Evolutionary conservation across 2,797 vertebrate species (phyloP).

Genomic region (Lates japonicus): DNA sequence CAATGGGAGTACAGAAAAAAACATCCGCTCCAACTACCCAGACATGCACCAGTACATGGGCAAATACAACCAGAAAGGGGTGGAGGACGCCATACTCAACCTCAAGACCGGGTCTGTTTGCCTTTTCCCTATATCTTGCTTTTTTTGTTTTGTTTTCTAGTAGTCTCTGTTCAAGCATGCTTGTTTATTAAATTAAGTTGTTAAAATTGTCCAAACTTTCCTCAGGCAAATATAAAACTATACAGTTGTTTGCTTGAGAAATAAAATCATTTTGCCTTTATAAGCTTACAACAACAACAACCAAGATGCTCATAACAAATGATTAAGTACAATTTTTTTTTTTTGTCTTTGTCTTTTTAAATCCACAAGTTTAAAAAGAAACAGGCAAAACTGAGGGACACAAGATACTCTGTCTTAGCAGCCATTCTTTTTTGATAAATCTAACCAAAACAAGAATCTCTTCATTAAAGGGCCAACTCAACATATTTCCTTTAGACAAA

Average conservation of each 20-base stretch:
- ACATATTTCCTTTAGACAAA: not conserved
- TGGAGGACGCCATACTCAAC: slow-evolving; percentile 94
- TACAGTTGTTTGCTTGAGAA: not conserved
- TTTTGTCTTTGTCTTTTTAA: too few species aligned
- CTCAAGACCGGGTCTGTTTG: slow-evolving; percentile 93
- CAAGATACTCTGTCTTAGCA: not conserved
- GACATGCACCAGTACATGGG: slow-evolving; percentile 98
- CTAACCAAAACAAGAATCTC: not conserved
- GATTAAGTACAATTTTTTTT: not conserved
- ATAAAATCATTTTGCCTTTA: not conserved
- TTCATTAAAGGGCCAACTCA: not conserved
- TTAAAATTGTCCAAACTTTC: slow-evolving; percentile 10
- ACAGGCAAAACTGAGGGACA: not conserved
- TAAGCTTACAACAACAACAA: slow-evolving; percentile 7
- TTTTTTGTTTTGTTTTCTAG: not conserved
- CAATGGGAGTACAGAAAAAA: slow-evolving; percentile 97
- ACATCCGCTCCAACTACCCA: slow-evolving; percentile 97
- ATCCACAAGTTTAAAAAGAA: not conserved
- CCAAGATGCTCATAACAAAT: slow-evolving; percentile 9
- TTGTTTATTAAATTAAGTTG: slow-evolving; percentile 14
- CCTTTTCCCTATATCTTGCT: not conserved
- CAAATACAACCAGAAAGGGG: slow-evolving; percentile 95
- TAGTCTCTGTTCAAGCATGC: slow-evolving; percentile 8
- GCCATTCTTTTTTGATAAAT: not conserved
- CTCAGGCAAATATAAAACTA: slow-evolving; percentile 19